A percentile compares a stretch with the other conserved stretches of the same genome.
phyloP scores from a whole-genome alignment of 2,797 vertebrate species.

The Siniperca scherzeri region DNA sequence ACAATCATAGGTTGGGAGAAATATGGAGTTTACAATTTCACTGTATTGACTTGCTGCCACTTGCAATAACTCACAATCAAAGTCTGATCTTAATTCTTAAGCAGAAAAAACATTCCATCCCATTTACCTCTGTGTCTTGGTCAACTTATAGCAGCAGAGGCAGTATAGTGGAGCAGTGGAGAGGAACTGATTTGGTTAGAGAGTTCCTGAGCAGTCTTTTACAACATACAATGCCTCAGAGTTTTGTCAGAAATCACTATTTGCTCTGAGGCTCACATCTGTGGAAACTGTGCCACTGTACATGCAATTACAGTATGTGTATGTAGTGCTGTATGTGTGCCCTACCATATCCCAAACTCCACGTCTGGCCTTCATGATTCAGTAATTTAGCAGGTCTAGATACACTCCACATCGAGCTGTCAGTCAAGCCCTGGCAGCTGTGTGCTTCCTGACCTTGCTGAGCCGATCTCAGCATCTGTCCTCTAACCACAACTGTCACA shows the following conservation, averaged over 20 bases:
- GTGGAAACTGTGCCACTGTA: constrained; percentile 10
- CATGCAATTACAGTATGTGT: background rate
- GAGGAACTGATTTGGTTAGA: constrained; percentile 64
- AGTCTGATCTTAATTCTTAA: constrained; percentile 62
- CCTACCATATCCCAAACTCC: constrained; percentile 20
- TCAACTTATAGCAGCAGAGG: constrained; percentile 52
- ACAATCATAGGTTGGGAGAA: constrained; percentile 45
- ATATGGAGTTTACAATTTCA: constrained; percentile 55
- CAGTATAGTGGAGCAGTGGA: constrained; percentile 53
- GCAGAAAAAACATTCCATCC: constrained; percentile 58
- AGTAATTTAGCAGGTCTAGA: constrained; percentile 68
- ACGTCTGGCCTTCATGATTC: constrained; percentile 68
- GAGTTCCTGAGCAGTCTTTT: constrained; percentile 50
- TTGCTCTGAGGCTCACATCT: constrained; percentile 31
- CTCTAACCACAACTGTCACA: constrained; percentile 74
- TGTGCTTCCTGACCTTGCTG: constrained; percentile 71
- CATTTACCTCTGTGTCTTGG: constrained; percentile 57
- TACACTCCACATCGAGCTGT: constrained; percentile 65
- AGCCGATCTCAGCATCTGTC: constrained; percentile 70
- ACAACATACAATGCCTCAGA: constrained; percentile 39
- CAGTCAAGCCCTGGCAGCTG: constrained; percentile 70
- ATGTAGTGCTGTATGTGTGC: background rate
- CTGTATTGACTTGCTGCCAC: constrained; percentile 67
- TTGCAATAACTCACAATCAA: constrained; percentile 65
- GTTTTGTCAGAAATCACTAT: constrained; percentile 46